Evolutionary conservation across 2,797 vertebrate species (phyloP).

Genomic region (Muraenolepis orangiensis): DNA sequence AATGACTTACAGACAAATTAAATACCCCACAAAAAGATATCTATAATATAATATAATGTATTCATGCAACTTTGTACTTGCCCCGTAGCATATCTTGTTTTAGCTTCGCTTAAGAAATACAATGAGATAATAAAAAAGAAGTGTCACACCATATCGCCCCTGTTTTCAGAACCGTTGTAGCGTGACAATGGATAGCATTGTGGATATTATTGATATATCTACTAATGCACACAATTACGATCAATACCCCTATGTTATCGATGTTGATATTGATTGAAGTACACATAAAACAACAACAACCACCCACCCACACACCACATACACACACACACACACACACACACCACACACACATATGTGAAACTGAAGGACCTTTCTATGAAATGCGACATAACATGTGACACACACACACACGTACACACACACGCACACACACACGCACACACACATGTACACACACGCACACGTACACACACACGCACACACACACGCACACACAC

Average conservation of each 20-base stretch:
- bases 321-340: neutral
- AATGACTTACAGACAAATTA: no score
- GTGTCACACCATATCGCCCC: neutral
- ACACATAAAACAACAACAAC: neutral
- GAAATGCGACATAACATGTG: neutral
- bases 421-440: neutral
- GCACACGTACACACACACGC: neutral
- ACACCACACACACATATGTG: neutral
- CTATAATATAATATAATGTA: no score
- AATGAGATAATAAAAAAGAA: no score
- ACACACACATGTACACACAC: neutral
- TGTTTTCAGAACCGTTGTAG: neutral
- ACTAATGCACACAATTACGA: neutral
- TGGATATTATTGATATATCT: neutral
- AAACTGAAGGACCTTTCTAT: neutral
- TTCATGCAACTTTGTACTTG: no score
- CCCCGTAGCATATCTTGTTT: no score
- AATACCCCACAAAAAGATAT: no score
- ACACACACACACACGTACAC: neutral
- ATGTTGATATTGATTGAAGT: neutral
- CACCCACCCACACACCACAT: neutral
- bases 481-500: neutral
- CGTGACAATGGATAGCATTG: neutral
- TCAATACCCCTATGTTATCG: neutral
- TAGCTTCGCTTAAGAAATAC: no score